phyloP scores from a whole-genome alignment of 2,888 invertebrate genomes.

The Minunthozetes semirufus region DNA sequence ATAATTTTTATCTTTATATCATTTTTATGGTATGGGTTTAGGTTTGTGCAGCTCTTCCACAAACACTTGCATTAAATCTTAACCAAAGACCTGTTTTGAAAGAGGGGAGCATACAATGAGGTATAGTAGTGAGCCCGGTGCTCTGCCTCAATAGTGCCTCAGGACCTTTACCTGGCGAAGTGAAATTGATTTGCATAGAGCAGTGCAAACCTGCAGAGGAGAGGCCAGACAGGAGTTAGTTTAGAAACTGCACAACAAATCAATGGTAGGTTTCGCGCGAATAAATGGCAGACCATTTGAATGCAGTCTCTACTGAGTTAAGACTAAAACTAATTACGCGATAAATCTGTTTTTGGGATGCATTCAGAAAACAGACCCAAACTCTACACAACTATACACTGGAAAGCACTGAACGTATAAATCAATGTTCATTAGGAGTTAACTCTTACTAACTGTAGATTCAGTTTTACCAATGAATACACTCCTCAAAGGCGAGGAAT shows the following conservation, averaged over 20 bases:
- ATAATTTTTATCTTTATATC: no score
- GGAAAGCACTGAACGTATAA: no score
- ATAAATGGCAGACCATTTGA: background rate
- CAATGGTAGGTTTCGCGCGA: constrained; percentile 2
- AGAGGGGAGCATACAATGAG: background rate
- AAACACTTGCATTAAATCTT: background rate
- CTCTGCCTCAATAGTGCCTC: background rate
- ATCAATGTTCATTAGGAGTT: no score
- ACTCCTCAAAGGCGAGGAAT: background rate
- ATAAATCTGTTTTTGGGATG: background rate
- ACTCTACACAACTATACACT: background rate
- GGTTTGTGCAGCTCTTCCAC: no score
- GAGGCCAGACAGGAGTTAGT: background rate
- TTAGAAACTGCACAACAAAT: background rate
- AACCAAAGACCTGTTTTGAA: background rate
- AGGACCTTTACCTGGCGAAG: background rate
- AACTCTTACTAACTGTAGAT: no score
- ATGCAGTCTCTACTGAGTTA: background rate
- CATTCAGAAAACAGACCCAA: background rate
- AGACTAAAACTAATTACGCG: background rate
- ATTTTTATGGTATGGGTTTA: no score
- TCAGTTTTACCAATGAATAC: no score
- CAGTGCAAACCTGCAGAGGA: background rate
- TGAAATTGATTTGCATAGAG: background rate
- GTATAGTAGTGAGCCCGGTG: background rate